Evolutionary conservation across 2,113 vertebrate genomes (phyloP).

Genomic region (Maccullochella peelii): DNA sequence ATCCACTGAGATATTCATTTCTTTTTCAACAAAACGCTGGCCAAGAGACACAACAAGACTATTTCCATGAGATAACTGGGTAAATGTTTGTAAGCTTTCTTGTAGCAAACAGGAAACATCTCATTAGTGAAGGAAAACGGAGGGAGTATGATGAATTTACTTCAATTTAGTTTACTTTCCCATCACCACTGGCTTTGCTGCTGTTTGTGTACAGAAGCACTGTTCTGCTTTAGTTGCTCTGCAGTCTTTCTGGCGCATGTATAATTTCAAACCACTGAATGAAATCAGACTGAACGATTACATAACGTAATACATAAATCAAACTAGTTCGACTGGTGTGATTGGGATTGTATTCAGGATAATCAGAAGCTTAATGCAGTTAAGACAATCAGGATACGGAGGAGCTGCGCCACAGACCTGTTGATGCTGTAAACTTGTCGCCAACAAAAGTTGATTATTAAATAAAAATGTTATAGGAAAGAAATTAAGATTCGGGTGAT

Average conservation of each 20-base stretch:
- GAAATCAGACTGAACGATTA: background rate
- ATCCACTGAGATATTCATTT: background rate
- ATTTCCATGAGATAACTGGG: background rate
- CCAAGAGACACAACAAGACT: background rate
- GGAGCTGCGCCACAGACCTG: background rate
- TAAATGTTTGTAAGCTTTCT: conserved; percentile 8
- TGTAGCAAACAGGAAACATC: conserved; percentile 30
- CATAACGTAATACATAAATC: background rate
- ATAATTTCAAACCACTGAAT: background rate
- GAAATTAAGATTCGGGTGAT: background rate
- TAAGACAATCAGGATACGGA: background rate
- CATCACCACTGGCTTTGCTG: conserved; percentile 17
- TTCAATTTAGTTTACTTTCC: background rate
- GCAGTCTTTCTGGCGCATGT: background rate
- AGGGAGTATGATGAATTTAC: conserved; percentile 4
- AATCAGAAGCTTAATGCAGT: background rate
- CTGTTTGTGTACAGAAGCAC: background rate
- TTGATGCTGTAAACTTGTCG: background rate
- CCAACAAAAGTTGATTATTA: background rate
- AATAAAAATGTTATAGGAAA: background rate
- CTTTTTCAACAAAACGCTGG: background rate
- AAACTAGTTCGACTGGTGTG: background rate
- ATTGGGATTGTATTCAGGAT: background rate
- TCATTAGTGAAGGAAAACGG: conserved; percentile 9
- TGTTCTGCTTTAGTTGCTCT: background rate